phyloP scores from a whole-genome alignment of 2,888 invertebrate species.

The Machimus rusticus region DNA sequence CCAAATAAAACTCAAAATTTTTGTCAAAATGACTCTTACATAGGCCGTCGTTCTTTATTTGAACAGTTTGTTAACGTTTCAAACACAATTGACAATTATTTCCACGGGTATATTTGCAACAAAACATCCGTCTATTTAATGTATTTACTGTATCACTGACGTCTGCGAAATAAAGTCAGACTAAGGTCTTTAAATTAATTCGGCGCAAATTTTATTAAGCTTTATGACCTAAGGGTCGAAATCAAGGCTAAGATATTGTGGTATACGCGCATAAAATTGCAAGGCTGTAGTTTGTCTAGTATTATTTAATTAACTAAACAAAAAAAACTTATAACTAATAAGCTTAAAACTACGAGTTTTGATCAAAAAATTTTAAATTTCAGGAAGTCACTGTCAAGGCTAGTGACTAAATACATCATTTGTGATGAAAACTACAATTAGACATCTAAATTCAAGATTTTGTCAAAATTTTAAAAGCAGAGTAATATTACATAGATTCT shows the following conservation, averaged over 20 bases:
- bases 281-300: neutral
- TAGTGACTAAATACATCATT: no score
- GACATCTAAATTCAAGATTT: neutral
- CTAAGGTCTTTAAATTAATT: neutral
- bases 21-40: neutral
- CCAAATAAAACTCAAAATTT: neutral
- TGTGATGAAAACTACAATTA: no score
- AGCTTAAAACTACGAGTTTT: neutral
- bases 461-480: neutral
- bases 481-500: neutral
- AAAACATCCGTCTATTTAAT: neutral
- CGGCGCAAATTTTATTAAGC: neutral
- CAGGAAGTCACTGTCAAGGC: neutral
- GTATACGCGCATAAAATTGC: neutral
- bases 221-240: neutral
- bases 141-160: neutral
- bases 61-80: neutral
- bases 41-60: neutral
- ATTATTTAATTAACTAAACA: neutral
- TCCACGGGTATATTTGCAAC: neutral
- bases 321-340: neutral
- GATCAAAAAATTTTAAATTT: neutral
- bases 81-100: neutral
- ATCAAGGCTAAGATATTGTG: neutral
- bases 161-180: neutral